phyloP scores from a whole-genome alignment of 2,113 vertebrate genomes.

The Caretta caretta region DNA sequence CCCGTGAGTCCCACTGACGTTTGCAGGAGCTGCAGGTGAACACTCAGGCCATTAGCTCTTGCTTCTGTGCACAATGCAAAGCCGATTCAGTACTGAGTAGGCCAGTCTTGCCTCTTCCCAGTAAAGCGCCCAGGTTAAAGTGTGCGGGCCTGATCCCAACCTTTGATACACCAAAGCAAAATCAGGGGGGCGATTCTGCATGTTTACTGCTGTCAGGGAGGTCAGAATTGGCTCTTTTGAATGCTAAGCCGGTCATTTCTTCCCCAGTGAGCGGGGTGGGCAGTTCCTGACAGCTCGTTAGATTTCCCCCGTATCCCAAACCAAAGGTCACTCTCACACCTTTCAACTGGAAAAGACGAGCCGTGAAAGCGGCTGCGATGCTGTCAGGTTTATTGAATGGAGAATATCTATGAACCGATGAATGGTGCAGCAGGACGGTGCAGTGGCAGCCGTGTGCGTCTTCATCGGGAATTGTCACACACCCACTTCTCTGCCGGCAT shows the following conservation, averaged over 20 bases:
- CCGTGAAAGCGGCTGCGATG: background rate
- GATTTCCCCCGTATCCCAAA: background rate
- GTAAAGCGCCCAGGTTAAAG: background rate
- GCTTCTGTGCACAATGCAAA: too few species aligned
- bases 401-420: background rate
- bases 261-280: too few species aligned
- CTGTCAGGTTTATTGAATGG: slow-evolving; percentile 59
- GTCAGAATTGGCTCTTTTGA: too few species aligned
- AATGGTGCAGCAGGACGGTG: background rate
- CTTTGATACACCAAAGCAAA: background rate
- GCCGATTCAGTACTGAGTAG: background rate
- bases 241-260: too few species aligned
- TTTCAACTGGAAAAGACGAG: background rate
- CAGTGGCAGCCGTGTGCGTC: background rate
- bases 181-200: background rate
- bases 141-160: background rate
- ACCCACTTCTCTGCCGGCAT: background rate
- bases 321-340: background rate
- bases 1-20: too few species aligned
- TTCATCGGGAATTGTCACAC: accelerated
- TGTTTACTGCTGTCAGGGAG: too few species aligned
- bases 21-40: background rate
- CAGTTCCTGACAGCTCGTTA: background rate
- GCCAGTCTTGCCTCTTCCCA: background rate
- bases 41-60: background rate